phyloP scores from a whole-genome alignment of 2,888 invertebrate genomes.

The Gymnocheta viridis region DNA sequence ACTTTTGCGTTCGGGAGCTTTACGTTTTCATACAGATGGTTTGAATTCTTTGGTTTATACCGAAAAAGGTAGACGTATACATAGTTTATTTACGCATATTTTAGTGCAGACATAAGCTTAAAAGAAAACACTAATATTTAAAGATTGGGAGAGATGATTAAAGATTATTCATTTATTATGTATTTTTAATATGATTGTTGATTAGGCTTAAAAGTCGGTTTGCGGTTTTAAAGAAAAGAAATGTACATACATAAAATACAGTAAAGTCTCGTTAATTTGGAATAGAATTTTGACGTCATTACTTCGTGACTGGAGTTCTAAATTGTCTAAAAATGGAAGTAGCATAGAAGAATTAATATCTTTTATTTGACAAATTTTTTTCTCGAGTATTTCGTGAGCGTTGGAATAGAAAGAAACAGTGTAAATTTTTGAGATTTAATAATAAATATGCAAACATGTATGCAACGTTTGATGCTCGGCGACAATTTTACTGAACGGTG shows the following conservation, averaged over 20 bases:
- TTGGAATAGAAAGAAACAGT: too few relatives aligned
- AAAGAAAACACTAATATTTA: neutral
- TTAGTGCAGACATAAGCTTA: slow-evolving; percentile 83
- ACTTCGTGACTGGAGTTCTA: too few relatives aligned
- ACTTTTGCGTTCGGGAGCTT: slow-evolving; percentile 82
- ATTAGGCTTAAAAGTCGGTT: neutral
- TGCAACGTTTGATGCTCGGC: too few relatives aligned
- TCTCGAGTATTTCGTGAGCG: too few relatives aligned
- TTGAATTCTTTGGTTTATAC: slow-evolving; percentile 85
- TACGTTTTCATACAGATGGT: slow-evolving; percentile 85
- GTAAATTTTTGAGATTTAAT: too few relatives aligned
- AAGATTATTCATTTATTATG: neutral
- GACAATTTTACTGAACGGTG: too few relatives aligned
- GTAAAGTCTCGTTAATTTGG: neutral
- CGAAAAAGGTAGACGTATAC: slow-evolving; percentile 84
- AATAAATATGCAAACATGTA: too few relatives aligned
- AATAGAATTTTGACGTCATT: too few relatives aligned
- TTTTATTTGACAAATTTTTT: too few relatives aligned
- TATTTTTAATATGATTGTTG: slow-evolving; percentile 21
- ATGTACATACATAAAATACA: neutral
- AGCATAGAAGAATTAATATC: too few relatives aligned
- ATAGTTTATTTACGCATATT: slow-evolving; percentile 86
- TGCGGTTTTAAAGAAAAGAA: neutral
- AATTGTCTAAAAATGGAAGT: too few relatives aligned
- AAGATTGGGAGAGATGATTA: neutral